phyloP scores from a whole-genome alignment of 2,797 vertebrate genomes.

The Sebastiscus albofasciatus region DNA sequence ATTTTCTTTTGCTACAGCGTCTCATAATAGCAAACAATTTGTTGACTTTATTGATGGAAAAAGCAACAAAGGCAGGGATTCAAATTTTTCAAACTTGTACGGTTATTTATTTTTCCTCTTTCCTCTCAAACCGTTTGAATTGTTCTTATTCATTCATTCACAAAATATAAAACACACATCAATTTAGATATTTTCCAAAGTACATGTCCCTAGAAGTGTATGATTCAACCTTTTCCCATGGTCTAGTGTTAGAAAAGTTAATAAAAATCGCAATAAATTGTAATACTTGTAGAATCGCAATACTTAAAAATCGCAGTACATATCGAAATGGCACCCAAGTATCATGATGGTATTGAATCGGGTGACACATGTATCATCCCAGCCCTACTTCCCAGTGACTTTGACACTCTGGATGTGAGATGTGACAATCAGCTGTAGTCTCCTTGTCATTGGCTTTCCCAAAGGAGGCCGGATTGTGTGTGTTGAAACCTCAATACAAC shows the following conservation, averaged over 20 bases:
- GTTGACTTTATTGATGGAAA: not conserved
- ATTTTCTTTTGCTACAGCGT: constrained; percentile 4
- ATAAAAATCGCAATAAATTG: too few species aligned
- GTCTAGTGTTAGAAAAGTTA: too few species aligned
- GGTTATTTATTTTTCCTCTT: not conserved
- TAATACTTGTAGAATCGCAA: too few species aligned
- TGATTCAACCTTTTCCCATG: too few species aligned
- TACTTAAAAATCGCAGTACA: too few species aligned
- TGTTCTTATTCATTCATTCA: not conserved
- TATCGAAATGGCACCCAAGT: too few species aligned
- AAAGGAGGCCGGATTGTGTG: not conserved
- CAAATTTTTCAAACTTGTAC: not conserved
- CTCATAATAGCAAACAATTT: not conserved
- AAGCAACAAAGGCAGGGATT: not conserved
- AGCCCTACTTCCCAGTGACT: not conserved
- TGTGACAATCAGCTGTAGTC: not conserved
- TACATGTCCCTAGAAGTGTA: too few species aligned
- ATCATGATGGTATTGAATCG: too few species aligned
- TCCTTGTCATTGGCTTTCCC: not conserved
- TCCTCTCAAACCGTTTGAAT: not conserved
- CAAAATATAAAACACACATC: not conserved
- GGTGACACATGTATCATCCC: too few species aligned
- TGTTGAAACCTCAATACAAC: not conserved
- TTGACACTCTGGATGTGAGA: not conserved
- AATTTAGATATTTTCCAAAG: too few species aligned